Percentiles rank a stretch among this genome's conserved stretches.
Conservation (phyloP, 2,888 invertebrate species). For the Leptinotarsa juncta region DNA sequence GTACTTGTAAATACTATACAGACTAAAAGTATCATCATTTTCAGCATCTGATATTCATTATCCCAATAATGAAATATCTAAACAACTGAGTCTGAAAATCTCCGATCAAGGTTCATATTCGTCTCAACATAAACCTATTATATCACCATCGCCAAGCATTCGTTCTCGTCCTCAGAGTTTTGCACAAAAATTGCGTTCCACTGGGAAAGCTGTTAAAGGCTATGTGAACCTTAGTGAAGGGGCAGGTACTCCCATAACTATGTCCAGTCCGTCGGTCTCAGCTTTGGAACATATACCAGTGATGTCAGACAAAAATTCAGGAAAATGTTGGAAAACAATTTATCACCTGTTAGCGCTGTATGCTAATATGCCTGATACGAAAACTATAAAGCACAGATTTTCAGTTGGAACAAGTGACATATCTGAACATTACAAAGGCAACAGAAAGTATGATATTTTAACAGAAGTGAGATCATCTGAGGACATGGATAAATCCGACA, state of each 20-base stretch:
- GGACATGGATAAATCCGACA: slow-evolving; percentile 69
- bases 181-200: slow-evolving; percentile 87
- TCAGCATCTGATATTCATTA: slow-evolving; percentile 75
- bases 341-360: slow-evolving; percentile 92
- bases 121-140: slow-evolving; percentile 63
- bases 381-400: slow-evolving; percentile 86
- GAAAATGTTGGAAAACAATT: slow-evolving; percentile 93
- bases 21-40: slow-evolving; percentile 26
- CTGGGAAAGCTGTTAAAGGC: slow-evolving; percentile 85
- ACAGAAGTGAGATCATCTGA: slow-evolving; percentile 70
- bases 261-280: slow-evolving; percentile 73
- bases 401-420: slow-evolving; percentile 75
- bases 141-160: slow-evolving; percentile 70
- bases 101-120: slow-evolving; percentile 62
- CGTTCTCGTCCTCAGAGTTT: slow-evolving; percentile 84
- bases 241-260: slow-evolving; percentile 76
- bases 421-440: slow-evolving; percentile 76
- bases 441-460: slow-evolving; percentile 70
- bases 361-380: slow-evolving; percentile 94
- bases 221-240: slow-evolving; percentile 86
- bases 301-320: slow-evolving; percentile 67
- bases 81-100: slow-evolving; percentile 65
- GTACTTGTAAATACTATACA: too few relatives aligned
- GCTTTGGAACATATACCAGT: slow-evolving; percentile 69
- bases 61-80: slow-evolving; percentile 67